Evolutionary conservation across 2,797 vertebrate genomes (phyloP).

Genomic region (Notamacropus eugenii): DNA sequence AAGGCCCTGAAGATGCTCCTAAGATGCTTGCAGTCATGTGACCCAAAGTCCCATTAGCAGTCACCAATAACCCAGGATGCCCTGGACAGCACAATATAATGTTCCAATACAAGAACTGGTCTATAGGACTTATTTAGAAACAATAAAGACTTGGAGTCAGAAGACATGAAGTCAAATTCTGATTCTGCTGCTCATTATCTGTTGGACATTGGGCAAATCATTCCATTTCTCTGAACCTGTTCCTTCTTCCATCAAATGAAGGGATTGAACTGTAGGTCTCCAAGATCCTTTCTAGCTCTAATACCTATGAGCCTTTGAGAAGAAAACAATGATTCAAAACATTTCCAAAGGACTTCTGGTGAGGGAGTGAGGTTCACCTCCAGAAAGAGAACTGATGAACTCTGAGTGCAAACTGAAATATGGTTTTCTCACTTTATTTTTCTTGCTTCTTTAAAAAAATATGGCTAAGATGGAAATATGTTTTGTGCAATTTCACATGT

Average conservation of each 20-base stretch:
- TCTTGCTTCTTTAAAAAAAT: not conserved
- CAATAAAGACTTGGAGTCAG: not conserved
- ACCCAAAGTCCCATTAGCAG: not conserved
- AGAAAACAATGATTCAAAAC: not conserved
- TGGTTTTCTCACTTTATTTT: not conserved
- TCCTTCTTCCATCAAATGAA: not conserved
- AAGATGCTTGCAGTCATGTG: not conserved
- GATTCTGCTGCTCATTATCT: not conserved
- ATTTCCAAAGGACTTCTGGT: not conserved
- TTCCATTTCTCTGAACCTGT: not conserved
- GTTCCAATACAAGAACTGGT: not conserved
- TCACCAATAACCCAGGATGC: not conserved
- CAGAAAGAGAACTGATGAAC: not conserved
- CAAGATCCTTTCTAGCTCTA: not conserved
- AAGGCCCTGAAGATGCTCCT: not conserved
- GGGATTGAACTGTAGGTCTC: not conserved
- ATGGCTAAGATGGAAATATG: not conserved
- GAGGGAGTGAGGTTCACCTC: not conserved
- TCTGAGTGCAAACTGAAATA: not conserved
- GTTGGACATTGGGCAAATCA: not conserved
- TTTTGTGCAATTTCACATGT: not conserved
- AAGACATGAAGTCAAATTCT: not conserved
- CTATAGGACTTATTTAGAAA: not conserved
- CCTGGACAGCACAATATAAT: not conserved
- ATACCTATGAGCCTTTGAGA: not conserved